Evolutionary conservation across 2,888 invertebrate species (phyloP).

Genomic region (Ichneumon xanthorius): DNA sequence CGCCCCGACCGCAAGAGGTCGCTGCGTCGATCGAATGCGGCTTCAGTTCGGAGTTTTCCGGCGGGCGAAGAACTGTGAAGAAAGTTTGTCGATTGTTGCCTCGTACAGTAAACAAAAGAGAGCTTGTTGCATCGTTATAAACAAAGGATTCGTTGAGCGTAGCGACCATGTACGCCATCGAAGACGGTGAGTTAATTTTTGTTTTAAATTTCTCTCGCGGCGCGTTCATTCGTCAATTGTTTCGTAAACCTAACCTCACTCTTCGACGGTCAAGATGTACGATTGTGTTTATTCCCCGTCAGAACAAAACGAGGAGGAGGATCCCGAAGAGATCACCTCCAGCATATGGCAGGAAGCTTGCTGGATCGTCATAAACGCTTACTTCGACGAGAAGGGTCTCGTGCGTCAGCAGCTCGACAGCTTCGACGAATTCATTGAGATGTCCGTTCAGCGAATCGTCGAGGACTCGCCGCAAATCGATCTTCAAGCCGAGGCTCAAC

Average conservation of each 20-base stretch:
- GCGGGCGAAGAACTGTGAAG: background rate
- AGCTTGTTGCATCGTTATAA: background rate
- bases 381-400: constrained; percentile 99
- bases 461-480: constrained; percentile 99
- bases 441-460: constrained; percentile 99
- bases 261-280: constrained; percentile 29
- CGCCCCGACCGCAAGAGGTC: background rate
- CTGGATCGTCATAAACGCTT: constrained; percentile 99
- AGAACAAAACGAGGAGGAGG: constrained; percentile 91
- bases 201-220: background rate
- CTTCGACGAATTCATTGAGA: constrained; percentile 99
- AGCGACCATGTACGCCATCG: constrained; percentile 60
- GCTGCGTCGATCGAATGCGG: background rate
- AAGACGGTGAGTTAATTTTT: constrained; percentile 55
- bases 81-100: background rate
- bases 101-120: background rate
- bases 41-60: constrained; percentile 10
- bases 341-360: constrained; percentile 99
- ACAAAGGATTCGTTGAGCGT: background rate
- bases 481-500: constrained; percentile 98
- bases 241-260: constrained; percentile 52
- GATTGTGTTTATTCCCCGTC: constrained; percentile 9
- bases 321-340: constrained; percentile 97
- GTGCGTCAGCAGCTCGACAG: constrained; percentile 99
- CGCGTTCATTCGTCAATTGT: constrained; percentile 11